phyloP scores from a whole-genome alignment of 2,797 vertebrate species.

The Neosilurus hyrtlii region DNA sequence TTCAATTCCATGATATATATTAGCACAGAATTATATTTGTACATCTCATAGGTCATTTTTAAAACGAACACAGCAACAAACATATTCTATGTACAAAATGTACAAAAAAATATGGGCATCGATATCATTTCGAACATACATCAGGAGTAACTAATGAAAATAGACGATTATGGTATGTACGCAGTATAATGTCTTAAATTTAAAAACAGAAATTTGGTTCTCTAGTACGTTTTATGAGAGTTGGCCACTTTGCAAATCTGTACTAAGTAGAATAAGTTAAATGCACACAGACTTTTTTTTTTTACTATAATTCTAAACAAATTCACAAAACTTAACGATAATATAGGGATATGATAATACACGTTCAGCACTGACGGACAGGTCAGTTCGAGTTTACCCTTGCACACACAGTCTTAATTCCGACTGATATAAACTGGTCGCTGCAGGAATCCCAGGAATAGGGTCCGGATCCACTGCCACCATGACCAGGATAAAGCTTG shows the following conservation, averaged over 20 bases:
- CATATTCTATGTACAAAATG: conserved; percentile 79
- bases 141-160: conserved; percentile 30
- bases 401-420: conserved; percentile 17
- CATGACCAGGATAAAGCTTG: conserved; percentile 10
- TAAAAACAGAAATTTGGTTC: conserved; percentile 23
- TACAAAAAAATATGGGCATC: conserved; percentile 69
- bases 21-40: conserved; percentile 82
- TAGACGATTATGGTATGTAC: conserved; percentile 56
- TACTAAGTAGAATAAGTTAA: conserved; percentile 40
- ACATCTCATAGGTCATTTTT: conserved; percentile 72
- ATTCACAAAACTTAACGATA: conserved; percentile 35
- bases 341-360: conserved; percentile 26
- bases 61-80: conserved; percentile 70
- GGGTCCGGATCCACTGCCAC: neutral
- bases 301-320: conserved; percentile 41
- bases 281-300: conserved; percentile 22
- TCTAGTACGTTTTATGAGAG: conserved; percentile 1
- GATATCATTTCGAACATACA: conserved; percentile 52
- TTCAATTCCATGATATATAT: conserved; percentile 80
- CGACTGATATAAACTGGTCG: conserved; percentile 10
- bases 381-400: conserved; percentile 10
- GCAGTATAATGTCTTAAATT: conserved; percentile 53
- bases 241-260: conserved; percentile 20
- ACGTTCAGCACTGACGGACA: conserved; percentile 12
- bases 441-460: too few relatives aligned